Base-by-base conservation (phyloP, 2,797 vertebrate species). In the Pipistrellus nathusii region DNA sequence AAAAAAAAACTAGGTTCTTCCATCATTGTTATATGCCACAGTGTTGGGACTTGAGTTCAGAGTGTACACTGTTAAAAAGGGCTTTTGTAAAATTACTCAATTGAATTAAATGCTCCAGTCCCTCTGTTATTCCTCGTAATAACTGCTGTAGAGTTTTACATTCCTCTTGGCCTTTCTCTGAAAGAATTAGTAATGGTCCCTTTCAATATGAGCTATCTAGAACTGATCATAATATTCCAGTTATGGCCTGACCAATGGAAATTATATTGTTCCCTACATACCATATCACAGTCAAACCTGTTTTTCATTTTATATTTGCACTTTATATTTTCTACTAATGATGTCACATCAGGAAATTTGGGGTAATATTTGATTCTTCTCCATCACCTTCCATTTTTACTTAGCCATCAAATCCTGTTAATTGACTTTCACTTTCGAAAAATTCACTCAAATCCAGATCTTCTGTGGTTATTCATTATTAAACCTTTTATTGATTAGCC, bases 131-230 rank as follows among this genome's bases (percentile, higher is more conserved):
- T 88, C 51, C 27, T 62, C 8, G 32, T 90, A 73, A 87, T 62
- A 73, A 27, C 20, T 81, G 3, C 48, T 83, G 0, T 81, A 78
- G 27, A 55, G 23, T 53, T 87, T 71, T 14, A 30, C 46, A 12
- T 81, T 93, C 35, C 18, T 86, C 51, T 86, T 95, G 41, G 53
- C 55, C 53, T 92, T 92, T 88, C 71, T 87, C 59, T 89, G 32
- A 13, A 81, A 55, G 30, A 72, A 80, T 85, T 92, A 84, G 17
- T 72, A 68, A 6, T 83, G 64, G 21, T 69, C 15, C 14, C 53
- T 93, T 94, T 95, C n/a, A 46, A 55, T 38, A 53, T 78, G 25
- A 76, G 30, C 14, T 72, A 27, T 76, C 32, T 25, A 76, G 88
- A 93, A 38, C 59, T 32, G 15, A 89, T 81, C 8, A 59, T 41